These are phyloP conservation scores for Meganola albula DNA, from an alignment of 2,888 invertebrate genomes.

Conservation along the genomic window DNA sequence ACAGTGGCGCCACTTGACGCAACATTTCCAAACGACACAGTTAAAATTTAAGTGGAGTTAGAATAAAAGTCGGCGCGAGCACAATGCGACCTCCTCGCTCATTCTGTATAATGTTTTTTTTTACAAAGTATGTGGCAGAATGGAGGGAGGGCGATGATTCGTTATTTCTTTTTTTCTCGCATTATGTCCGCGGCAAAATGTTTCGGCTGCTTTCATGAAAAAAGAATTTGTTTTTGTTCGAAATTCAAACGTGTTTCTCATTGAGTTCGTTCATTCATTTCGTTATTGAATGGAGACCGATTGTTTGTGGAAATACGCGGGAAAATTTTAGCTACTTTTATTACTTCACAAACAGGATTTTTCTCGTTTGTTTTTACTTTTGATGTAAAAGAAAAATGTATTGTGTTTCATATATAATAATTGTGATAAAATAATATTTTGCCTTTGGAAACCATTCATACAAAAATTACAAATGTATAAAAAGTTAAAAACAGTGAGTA, in stretches of 20 bases:
- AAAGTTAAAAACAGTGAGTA: neutral
- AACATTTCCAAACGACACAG: conserved; percentile 29
- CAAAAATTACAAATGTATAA: neutral
- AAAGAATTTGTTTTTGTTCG: conserved; percentile 16
- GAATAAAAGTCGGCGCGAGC: conserved; percentile 24
- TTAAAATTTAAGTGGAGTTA: conserved; percentile 29
- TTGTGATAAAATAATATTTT: neutral
- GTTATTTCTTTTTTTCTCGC: conserved; percentile 26
- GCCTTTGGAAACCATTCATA: neutral
- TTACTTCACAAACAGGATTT: neutral
- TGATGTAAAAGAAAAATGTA: neutral
- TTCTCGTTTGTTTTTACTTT: neutral
- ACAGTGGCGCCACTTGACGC: conserved; percentile 24
- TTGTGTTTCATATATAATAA: neutral
- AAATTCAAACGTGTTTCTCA: conserved; percentile 15
- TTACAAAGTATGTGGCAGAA: conserved; percentile 22
- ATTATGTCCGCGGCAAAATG: conserved; percentile 23
- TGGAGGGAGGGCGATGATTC: conserved; percentile 21
- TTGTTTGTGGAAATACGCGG: conserved; percentile 7
- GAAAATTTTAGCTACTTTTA: neutral
- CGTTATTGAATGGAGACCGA: conserved; percentile 14
- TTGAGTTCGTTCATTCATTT: conserved; percentile 16
- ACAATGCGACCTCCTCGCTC: conserved; percentile 20
- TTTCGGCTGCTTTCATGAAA: conserved; percentile 23
- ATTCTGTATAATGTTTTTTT: conserved; percentile 22